Evolutionary conservation across 2,113 vertebrate species (phyloP), one percentile per base, ranked within the genome.

Genomic region (Sorex fumeus): DNA sequence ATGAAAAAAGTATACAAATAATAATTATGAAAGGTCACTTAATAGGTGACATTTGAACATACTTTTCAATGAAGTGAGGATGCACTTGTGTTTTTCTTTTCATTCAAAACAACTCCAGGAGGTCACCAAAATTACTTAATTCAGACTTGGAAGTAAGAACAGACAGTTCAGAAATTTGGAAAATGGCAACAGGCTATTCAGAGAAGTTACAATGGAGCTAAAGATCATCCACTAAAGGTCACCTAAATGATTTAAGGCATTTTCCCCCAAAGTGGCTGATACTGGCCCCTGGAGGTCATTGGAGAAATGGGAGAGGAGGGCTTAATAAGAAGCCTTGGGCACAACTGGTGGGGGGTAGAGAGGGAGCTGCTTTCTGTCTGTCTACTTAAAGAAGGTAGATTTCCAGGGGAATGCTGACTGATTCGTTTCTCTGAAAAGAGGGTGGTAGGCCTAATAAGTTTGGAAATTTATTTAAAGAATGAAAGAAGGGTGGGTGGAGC

Each of bases 171-270:
- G n/a, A 60, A 36, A 77, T 81, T 83, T 94, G 80, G 70, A 9
- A 87, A 94, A 88, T 71, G 53, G 6, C 75, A 90, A 71, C 30
- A 89, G 19, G 15, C 87, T 83, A 90, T 62, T 93, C 53, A 84
- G 87, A 66, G 34, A 91, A 77, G 40, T 77, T 53, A 90, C 76
- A 79, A 87, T 67, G 27, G 66, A 80, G 13, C 32, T 87, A 36
- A 87, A 84, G n/a, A 77, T 80, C 27, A 83, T 79, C 36, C 60
- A 77, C 16, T 87, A 21, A 84, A 91, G 45, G 40, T n/a, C 32
- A 88, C 88, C 28, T 66, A 94, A 90, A 87, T 62, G 34, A 94
- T 23, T 62, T 47, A 75, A 88, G 62, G 43, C 18, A 53, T 53
- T 15, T 15, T 53, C 18, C 13, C 3, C 53, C 50, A 53, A 18